A percentile compares a stretch with the other conserved stretches of the same genome.
Conservation (phyloP, 37 sponge, comb jelly and placozoan species). For the Bolinopsis microptera region DNA sequence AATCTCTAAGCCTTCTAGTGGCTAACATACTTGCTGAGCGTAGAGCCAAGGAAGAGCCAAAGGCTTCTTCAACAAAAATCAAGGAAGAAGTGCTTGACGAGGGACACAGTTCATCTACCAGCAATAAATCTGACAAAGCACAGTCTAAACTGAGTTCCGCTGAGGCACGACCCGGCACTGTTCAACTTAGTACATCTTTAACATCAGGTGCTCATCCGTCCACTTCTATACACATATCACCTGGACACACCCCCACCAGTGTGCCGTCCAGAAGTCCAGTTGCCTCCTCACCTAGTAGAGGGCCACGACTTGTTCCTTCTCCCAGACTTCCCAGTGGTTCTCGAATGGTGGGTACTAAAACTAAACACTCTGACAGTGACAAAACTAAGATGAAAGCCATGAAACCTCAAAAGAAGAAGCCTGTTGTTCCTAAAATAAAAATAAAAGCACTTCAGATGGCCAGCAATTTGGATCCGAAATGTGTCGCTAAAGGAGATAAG, state of each 20-base stretch:
- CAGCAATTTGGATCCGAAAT: background rate
- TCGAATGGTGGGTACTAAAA: background rate
- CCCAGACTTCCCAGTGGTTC: background rate
- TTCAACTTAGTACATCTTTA: background rate
- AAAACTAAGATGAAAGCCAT: conserved; percentile 10
- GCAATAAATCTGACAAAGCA: background rate
- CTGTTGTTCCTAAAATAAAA: conserved; percentile 37
- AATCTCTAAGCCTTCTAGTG: background rate
- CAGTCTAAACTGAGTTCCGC: background rate
- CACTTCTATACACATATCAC: background rate
- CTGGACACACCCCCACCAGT: background rate
- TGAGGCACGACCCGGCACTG: background rate
- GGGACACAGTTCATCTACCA: conserved; percentile 25
- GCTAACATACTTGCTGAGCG: background rate
- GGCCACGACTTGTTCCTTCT: conserved; percentile 6
- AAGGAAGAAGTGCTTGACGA: conserved; percentile 60
- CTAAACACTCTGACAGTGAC: background rate
- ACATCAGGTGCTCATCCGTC: background rate
- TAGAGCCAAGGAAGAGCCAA: background rate
- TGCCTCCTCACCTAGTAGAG: background rate
- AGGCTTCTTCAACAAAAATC: background rate
- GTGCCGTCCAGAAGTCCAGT: conserved; percentile 19
- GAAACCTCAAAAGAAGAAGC: conserved; percentile 43
- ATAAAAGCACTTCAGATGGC: conserved; percentile 44
- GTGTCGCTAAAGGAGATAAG: conserved; percentile 28